A percentile compares a stretch with the other conserved stretches of the same genome.
Evolutionary conservation across 1,140 invertebrate species (phyloP).

Genomic region (Bicyclus anynana): DNA sequence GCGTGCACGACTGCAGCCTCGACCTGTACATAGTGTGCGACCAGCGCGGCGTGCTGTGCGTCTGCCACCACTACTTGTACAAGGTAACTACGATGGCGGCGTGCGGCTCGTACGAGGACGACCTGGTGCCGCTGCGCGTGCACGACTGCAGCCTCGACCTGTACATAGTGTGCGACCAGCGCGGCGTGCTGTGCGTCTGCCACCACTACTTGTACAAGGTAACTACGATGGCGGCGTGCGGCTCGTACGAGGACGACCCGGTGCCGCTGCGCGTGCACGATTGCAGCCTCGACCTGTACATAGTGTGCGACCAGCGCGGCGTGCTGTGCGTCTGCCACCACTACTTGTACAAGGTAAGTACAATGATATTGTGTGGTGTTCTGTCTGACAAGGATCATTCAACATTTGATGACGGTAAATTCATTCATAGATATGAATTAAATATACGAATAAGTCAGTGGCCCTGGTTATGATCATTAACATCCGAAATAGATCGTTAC

Average conservation of each 20-base stretch:
- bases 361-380: too few species aligned
- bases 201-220: slow-evolving; percentile 91
- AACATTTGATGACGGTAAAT: too few species aligned
- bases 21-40: slow-evolving; percentile 87
- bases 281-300: slow-evolving; percentile 87
- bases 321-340: slow-evolving; percentile 90
- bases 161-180: slow-evolving; percentile 83
- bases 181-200: slow-evolving; percentile 87
- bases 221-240: slow-evolving; percentile 73
- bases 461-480: too few species aligned
- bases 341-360: slow-evolving; percentile 86
- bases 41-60: slow-evolving; percentile 84
- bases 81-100: slow-evolving; percentile 79
- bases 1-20: slow-evolving; percentile 88
- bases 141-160: slow-evolving; percentile 90
- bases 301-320: slow-evolving; percentile 83
- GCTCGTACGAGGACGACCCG: slow-evolving; percentile 87
- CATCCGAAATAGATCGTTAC: too few species aligned
- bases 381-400: too few species aligned
- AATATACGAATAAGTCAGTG: too few species aligned
- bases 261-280: slow-evolving; percentile 88
- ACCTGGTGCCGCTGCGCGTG: slow-evolving; percentile 85
- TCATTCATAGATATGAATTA: too few species aligned
- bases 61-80: slow-evolving; percentile 92
- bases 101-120: slow-evolving; percentile 86